A percentile compares a stretch with the other conserved stretches of the same genome.
phyloP scores from a whole-genome alignment of 2,113 vertebrate species.

The Scopus umbretta region DNA sequence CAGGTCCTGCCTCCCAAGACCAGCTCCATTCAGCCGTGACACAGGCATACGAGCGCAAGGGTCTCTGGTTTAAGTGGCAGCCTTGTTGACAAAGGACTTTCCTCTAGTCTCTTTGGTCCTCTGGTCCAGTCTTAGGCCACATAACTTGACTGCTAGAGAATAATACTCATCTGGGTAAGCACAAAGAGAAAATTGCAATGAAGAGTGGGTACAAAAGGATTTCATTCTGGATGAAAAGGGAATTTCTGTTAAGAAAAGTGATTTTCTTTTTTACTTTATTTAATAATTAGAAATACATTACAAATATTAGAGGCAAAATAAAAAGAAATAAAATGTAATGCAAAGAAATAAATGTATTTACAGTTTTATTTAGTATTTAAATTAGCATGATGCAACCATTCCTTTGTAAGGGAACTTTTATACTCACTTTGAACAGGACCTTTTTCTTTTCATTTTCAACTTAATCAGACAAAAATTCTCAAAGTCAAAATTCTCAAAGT shows the following conservation, averaged over 20 bases:
- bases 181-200: background rate
- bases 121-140: background rate
- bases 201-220: background rate
- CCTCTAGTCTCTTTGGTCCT: background rate
- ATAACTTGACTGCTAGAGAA: background rate
- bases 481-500: background rate
- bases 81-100: background rate
- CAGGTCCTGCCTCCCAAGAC: background rate
- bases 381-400: background rate
- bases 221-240: background rate
- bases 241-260: background rate
- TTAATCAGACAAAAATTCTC: background rate
- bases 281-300: background rate
- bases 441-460: background rate
- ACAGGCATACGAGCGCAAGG: accelerated
- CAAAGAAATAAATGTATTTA: background rate
- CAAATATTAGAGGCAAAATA: background rate
- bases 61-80: background rate
- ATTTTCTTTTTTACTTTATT: background rate
- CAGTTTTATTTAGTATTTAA: background rate
- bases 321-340: too few relatives aligned
- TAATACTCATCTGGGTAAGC: background rate
- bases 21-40: background rate
- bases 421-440: background rate
- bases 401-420: background rate